Base-by-base conservation (phyloP, 2,797 vertebrate species). In the Caiman crocodilus region DNA sequence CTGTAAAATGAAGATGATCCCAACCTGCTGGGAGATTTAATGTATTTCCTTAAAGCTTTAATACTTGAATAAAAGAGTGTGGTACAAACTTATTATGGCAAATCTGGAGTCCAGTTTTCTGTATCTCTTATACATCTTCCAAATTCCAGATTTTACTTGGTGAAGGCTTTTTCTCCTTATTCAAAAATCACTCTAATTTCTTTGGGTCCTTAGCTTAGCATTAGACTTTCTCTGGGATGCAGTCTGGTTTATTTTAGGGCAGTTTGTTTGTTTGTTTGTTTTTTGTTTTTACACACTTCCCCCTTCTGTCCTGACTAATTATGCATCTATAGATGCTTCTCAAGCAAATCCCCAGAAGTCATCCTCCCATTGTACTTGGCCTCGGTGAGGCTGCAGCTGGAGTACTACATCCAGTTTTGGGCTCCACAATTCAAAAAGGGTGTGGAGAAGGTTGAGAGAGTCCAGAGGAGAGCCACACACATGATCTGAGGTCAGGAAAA, bases 1-100 rank as follows among this genome's bases (percentile, higher is more conserved):
- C 30, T 50, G 75, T 32, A 28, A 83, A 76, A 32, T 0, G 1
- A 79, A 50, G 26, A 32, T 56, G 85, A n/a, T 6, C 0, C 2
- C 59, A 8, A 26, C 7, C 79, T 71, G 9, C 16, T 57, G 21
- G 26, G 42, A 55, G 30, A 21, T 42, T 42, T 71, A 25, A 71
- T 12, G 25, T 50, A 28, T 79, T 81, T 88, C 82, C 65, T 65
- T 8, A 69, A 35, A 42, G 21, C 69, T 23, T 42, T 6, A 26
- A n/a, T 42, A 71, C 71, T 64, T 30, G n/a, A 35, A 7, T 25
- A 59, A 60, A 15, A 69, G 79, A 77, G 15, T 0, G 0, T 35
- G 23, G 5, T 61, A 25, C 50, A 42, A 25, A 25, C 73, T 84
- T 74, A 59, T 63, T 63, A 18, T 21, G 77, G 55, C 71, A 80